Evolutionary conservation across 2,888 invertebrate genomes (phyloP), one percentile per base, ranked within the genome.

Genomic region (Smittia sp.): DNA sequence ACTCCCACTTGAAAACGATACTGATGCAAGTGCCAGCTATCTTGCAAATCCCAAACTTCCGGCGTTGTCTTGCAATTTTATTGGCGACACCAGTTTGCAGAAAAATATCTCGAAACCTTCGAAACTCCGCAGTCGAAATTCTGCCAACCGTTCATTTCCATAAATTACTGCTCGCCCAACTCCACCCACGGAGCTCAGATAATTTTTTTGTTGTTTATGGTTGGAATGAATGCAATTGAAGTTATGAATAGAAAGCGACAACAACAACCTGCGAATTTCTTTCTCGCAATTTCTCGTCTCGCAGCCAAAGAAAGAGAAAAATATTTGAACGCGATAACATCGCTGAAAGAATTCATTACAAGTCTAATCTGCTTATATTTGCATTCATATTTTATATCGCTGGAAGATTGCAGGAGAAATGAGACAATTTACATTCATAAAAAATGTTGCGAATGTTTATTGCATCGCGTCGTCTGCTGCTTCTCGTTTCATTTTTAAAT

Each of bases 341-440:
- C 65, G 27, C n/a, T 65, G 65, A 65, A 65, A 65, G 65, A 65
- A 67, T 67, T 67, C 67, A 67, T 67, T 67, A 67, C 67, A 67
- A 39, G 32, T 67, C 67, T 67, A 67, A 67, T 67, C 67, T 67
- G 38, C 67, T 67, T 67, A 67, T 39, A 39, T 67, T 67, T 67
- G 67, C 67, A 67, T 67, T 67, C 67, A 67, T 67, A 39, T 67
- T 39, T 67, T 67, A 67, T 67, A 27, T 15, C 18, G 38, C 3
- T 67, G 9, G 9, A 15, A 39, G 63, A 63, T 63, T 63, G 63
- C 25, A n/a, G 38, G 65, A 13, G 24, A 67, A 67, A 67, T 67
- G 67, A 67, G 67, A 67, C 67, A 67, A 67, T 67, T 67, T 67
- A 67, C 39, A 67, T 66, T 66, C 15, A n/a, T 66, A 66, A 38